Evolutionary conservation across 2,888 invertebrate species (phyloP).

Genomic region (Pandemis cinnamomeana): DNA sequence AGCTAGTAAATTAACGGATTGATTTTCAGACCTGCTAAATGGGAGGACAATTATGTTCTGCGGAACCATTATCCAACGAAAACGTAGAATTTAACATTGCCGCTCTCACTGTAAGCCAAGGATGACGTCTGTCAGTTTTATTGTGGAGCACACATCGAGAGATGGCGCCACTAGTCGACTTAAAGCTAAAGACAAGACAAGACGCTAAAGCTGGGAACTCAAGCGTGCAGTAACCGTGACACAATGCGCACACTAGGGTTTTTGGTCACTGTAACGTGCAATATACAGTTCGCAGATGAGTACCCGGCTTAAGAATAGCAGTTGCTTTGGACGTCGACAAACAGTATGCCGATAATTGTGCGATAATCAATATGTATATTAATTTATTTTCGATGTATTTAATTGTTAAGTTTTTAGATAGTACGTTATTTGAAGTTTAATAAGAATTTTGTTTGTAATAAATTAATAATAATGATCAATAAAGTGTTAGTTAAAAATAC

Average conservation of each 20-base stretch:
- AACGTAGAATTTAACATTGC: not conserved
- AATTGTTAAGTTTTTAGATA: constrained; percentile 7
- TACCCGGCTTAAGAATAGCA: not conserved
- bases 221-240: no score
- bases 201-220: no score
- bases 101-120: not conserved
- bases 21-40: not conserved
- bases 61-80: not conserved
- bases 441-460: constrained; percentile 7
- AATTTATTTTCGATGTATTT: constrained; percentile 12
- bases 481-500: not conserved
- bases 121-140: not conserved
- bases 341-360: not conserved
- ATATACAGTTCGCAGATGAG: no score
- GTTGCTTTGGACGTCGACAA: not conserved
- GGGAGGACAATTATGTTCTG: not conserved
- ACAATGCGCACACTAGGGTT: no score
- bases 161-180: not conserved
- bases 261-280: no score
- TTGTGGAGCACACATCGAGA: not conserved
- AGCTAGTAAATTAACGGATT: not conserved
- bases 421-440: constrained; percentile 3
- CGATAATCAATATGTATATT: not conserved
- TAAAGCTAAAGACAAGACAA: no score
- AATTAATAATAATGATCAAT: not conserved